Percentiles rank a stretch among this genome's conserved stretches.
Conservation (phyloP, 2,113 vertebrate species). For the Callocephalon fimbriatum region DNA sequence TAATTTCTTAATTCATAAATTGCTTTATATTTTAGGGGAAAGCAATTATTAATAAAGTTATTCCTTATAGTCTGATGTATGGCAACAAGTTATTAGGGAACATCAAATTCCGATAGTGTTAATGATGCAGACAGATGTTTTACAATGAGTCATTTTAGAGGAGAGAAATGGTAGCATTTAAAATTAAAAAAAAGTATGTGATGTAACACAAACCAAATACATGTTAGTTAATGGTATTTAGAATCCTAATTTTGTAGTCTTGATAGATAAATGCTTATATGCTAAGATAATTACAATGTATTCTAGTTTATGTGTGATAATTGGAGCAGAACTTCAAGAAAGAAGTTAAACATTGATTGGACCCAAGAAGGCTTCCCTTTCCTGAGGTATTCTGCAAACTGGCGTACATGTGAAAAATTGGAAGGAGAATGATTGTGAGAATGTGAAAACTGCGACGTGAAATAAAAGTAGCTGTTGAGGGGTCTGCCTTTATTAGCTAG, state of each 20-base stretch:
- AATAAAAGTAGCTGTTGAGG: background rate
- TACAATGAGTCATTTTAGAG: background rate
- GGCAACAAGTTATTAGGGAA: background rate
- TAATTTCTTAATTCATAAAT: background rate
- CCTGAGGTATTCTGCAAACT: background rate
- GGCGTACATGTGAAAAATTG: background rate
- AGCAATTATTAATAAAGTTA: background rate
- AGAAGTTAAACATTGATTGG: background rate
- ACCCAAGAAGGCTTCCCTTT: background rate
- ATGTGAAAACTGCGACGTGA: background rate
- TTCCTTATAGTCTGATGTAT: background rate
- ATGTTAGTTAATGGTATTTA: background rate
- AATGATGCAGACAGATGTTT: background rate
- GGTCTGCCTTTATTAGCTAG: background rate
- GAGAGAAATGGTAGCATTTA: background rate
- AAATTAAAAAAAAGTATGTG: background rate
- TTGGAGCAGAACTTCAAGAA: background rate
- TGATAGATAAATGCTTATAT: background rate
- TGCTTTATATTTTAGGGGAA: background rate
- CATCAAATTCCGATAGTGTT: background rate
- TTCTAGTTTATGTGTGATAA: background rate
- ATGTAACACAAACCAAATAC: background rate
- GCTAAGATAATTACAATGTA: background rate
- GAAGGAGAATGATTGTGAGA: background rate
- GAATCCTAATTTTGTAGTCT: background rate